These are phyloP conservation scores for Drosophila hydei DNA, from an alignment of 1,140 invertebrate genomes.

Conservation along the genomic window DNA sequence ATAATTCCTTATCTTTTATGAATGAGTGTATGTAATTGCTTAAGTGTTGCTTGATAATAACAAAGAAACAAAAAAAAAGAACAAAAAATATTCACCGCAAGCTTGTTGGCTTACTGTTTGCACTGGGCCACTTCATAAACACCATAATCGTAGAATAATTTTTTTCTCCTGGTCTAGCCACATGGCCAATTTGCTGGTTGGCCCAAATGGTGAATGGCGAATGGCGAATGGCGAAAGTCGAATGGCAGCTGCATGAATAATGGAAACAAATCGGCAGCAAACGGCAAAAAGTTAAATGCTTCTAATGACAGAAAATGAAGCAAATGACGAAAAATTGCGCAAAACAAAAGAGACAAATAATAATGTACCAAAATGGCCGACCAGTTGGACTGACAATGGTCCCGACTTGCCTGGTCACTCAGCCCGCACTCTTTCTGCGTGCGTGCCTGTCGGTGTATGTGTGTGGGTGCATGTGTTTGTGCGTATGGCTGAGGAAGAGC, in stretches of 20 bases:
- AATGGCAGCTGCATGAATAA: conserved; percentile 62
- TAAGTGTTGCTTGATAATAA: conserved; percentile 5
- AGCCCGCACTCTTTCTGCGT: conserved; percentile 2
- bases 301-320: conserved; percentile 79
- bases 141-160: conserved; percentile 1
- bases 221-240: conserved; percentile 4
- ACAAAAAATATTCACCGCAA: conserved; percentile 3
- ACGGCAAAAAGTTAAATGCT: conserved; percentile 79
- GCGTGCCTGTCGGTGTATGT: background rate
- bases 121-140: conserved; percentile 4
- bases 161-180: background rate
- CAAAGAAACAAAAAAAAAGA: background rate
- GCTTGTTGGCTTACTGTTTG: conserved; percentile 2
- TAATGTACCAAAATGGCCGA: conserved; percentile 73
- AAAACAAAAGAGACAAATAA: conserved; percentile 80
- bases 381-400: conserved; percentile 24
- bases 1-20: background rate
- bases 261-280: conserved; percentile 75
- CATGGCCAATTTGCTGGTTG: conserved; percentile 37
- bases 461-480: background rate
- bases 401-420: conserved; percentile 4
- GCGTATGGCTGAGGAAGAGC: conserved; percentile 1
- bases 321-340: conserved; percentile 77
- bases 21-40: background rate
- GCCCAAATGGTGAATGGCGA: conserved; percentile 48